A percentile compares a stretch with the other conserved stretches of the same genome.
Conservation (phyloP, 2,113 vertebrate species). For the Morphnarchus princeps region DNA sequence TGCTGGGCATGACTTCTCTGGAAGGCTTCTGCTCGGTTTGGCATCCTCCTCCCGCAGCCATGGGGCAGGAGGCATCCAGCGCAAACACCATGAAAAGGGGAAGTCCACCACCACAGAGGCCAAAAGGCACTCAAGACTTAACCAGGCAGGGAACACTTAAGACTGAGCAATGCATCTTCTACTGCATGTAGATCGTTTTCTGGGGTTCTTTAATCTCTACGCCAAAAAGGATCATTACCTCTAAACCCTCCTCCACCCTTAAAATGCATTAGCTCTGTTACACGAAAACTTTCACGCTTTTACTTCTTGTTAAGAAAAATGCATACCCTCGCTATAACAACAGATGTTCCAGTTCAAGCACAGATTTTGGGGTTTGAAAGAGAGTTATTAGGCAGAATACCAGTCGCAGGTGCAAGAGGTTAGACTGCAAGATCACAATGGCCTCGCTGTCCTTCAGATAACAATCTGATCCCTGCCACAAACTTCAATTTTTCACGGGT, state of each 20-base stretch:
- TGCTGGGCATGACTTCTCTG: not conserved
- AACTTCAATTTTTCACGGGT: not conserved
- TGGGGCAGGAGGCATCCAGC: not conserved
- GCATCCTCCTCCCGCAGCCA: rapidly evolving
- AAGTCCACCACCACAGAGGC: not conserved
- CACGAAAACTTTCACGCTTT: not conserved
- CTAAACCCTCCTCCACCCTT: not conserved
- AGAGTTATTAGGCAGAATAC: not conserved
- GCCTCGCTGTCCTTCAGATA: not conserved
- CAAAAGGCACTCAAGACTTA: not conserved
- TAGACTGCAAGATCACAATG: not conserved
- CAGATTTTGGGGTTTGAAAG: not conserved
- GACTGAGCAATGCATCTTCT: not conserved
- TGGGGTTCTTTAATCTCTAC: not conserved
- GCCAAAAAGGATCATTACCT: not conserved
- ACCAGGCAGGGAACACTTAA: not conserved
- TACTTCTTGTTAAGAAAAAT: not conserved
- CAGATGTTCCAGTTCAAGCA: not conserved
- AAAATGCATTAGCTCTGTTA: not conserved
- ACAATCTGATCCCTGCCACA: not conserved
- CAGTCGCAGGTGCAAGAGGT: not conserved
- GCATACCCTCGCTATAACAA: rapidly evolving
- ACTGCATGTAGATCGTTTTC: rapidly evolving
- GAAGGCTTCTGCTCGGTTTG: not conserved
- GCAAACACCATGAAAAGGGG: not conserved